Base-by-base conservation (phyloP, 2,888 invertebrate genomes). In the Scrobipalpa costella region DNA sequence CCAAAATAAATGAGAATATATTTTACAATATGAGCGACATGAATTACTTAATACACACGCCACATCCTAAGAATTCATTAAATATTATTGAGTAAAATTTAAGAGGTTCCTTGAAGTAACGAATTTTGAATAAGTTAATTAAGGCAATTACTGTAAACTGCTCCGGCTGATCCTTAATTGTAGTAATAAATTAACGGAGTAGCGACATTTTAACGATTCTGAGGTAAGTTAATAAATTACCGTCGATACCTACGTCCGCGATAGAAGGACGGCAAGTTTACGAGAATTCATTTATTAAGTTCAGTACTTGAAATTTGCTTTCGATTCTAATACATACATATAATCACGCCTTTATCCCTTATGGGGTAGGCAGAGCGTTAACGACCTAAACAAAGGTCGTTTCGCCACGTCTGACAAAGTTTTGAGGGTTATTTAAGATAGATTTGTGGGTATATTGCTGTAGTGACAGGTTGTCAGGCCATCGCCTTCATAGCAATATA, bases 221-320 rank as follows among this genome's bases (percentile, higher is more conserved):
- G 60, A 60, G 60, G 55, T 64, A 61, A 61, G 36, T 61, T 64
- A 57, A 64, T 64, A 64, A 64, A 64, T 64, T 61, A 60, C 60
- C 58, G 63, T 38, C 52, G 58, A 44, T 59, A 40, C 40, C 17
- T 49, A 19, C 11, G 49, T 17, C 34, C 55, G 34, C 33, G 55
- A 33, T 8, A n/a, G 27, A 34, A 34, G 55, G 34, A n/a, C 55
- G n/a, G 13, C 34, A 27, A 50, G 9, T 33, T 34, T 27, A n/a
- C 34, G 8, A 1, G 17, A 49, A 49, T 44, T 44, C n/a, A 27
- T 44, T 44, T 44, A 27, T 44, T 44, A 44, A n/a, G n/a, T 44
- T 44, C 15, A 44, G n/a, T 15, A 15, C 44, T 15, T 44, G 5
- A 44, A 44, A n/a, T n/a, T 44, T n/a, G n/a, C 9, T 15, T 44